Base-by-base conservation (phyloP, 2,888 invertebrate species). In the Pemphredon lugubris region DNA sequence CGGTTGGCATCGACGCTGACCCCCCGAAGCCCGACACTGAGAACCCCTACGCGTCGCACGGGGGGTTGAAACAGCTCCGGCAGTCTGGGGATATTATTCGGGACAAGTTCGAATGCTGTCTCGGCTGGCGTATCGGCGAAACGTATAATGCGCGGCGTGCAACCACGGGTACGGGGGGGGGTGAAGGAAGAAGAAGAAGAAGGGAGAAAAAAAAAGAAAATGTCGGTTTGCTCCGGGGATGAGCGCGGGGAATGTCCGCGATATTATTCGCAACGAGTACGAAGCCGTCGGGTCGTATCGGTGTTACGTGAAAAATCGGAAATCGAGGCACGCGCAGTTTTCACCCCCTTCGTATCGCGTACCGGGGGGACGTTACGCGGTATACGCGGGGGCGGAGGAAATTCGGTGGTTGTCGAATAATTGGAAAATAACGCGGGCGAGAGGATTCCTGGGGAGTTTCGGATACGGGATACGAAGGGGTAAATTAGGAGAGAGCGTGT, bases 181-280 rank as follows among this genome's bases (percentile, higher is more conserved):
- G 3, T 0, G 13, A n/a, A 9, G 6, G 18, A 14, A 18, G 21
- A n/a, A 9, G n/a, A 4, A 26, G 3, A 9, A 20, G 7, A 14
- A n/a, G 1, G 13, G 18, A 9, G 34, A 42, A 60, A 51, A 32
- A 21, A 16, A 18, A 7, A 34, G 5, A 2, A 18, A 6, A 21
- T 20, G 37, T 1, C 11, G 37, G 1, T 5, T 20, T 7, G 0
- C 7, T 21, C 2, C 18, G 6, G 42, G 34, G n/a, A 14, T 13
- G 18, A 45, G 37, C 9, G 30, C 30, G 16, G 47, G 50, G 58
- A 75, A 60, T 63, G 64, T 73, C 71, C 59, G 68, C 60, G 68
- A 69, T 66, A 72, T 78, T 81, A 60, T 76, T 76, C 74, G 74
- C 51, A 21, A 48, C 51, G 66, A 30, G 54, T 63, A 23, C 55